phyloP scores from a whole-genome alignment of 2,113 vertebrate genomes.

The Dipodomys ordii region DNA sequence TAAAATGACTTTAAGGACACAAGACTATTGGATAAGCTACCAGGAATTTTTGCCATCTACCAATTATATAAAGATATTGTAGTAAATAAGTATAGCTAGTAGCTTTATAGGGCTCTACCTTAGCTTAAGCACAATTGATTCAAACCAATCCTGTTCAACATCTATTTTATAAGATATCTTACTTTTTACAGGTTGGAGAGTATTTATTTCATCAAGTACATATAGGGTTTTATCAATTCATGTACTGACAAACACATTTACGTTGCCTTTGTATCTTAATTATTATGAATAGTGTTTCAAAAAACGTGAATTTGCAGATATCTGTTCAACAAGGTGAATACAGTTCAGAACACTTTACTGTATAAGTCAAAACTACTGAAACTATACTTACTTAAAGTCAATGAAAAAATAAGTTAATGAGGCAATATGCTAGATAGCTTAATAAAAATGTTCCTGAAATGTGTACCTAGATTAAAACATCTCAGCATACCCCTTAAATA shows the following conservation, averaged over 20 bases:
- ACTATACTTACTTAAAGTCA: not conserved
- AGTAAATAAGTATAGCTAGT: not conserved
- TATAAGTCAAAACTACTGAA: not conserved
- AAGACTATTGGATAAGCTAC: not conserved
- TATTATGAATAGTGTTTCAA: not conserved
- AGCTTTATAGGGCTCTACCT: not conserved
- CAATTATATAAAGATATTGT: not conserved
- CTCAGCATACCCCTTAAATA: not conserved
- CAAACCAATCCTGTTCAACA: not conserved
- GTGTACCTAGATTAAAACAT: not conserved
- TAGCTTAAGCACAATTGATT: not conserved
- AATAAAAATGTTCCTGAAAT: not conserved
- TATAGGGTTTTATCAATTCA: not conserved
- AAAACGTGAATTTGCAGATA: not conserved
- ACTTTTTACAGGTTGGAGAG: too few species aligned
- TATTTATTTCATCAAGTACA: not conserved
- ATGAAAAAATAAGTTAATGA: not conserved
- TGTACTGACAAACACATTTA: not conserved
- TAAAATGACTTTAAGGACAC: slow-evolving; percentile 30
- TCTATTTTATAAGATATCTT: not conserved
- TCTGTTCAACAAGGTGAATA: not conserved
- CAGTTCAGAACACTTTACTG: not conserved
- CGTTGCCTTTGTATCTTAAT: not conserved
- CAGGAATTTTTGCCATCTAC: not conserved
- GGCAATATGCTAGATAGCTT: not conserved